Evolutionary conservation across 35 echinoderm and acorn worm genomes (phyloP), one percentile per base, ranked within the genome.

Genomic region (Acanthaster planci): DNA sequence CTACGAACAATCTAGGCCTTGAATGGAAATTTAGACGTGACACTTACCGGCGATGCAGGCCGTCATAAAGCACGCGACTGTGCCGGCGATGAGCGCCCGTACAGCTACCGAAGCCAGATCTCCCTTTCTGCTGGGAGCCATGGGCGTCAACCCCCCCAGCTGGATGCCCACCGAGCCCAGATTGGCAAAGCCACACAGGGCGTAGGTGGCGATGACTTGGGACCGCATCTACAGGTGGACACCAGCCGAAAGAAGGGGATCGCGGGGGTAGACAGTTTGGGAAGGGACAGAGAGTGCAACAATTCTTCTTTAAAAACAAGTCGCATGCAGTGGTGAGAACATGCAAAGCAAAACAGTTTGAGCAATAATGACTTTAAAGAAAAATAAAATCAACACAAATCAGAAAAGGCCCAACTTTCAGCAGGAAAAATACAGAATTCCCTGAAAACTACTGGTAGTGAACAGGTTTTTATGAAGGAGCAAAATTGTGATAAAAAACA

Each of bases 31-130:
- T 47, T 4, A 47, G 4, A 18, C 32, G 5, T 76, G 2, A n/a
- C 16, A 81, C 93, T 59, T 89, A 96, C 93, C 93, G 57, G 93
- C 93, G 40, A 96, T 91, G 85, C 93, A 91, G 19, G 93, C 93
- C 16, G 93, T 96, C 93, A 92, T 96, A 42, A 96, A 96, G 51
- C 93, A 96, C n/a, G 93, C 93, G 5, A 96, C 22, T 1, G 93
- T 91, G 26, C 93, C 93, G 2, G 93, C 89, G 34, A 96, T 91
- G 15, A 96, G 81, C 14, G 93, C 85, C 3, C 93, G 80, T 18
- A 96, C 76, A n/a, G 93, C 78, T 6, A 96, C 93, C 8, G 85
- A 42, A 0, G 93, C 93, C 8, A 96, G 77, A 52, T 96, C 93
- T 14, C 67, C 86, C 51, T 82, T 87, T 37, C 90, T 87, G 1